phyloP scores from a whole-genome alignment of 2,797 vertebrate genomes.

The Phoeniculus purpureus region DNA sequence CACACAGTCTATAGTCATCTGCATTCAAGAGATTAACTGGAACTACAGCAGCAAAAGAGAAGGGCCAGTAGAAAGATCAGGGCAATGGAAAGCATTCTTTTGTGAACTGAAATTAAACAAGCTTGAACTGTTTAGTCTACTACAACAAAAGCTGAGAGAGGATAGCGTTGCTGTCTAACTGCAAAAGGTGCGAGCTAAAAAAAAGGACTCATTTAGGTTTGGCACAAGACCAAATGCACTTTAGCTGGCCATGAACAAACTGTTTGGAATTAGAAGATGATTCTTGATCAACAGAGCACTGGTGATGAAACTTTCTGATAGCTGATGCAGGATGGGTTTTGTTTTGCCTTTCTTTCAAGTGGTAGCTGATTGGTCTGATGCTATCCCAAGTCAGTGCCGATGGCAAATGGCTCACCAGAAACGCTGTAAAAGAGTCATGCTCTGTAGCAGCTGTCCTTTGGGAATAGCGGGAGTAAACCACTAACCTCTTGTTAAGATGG shows the following conservation, averaged over 20 bases:
- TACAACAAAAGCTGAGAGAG: slow-evolving; percentile 2
- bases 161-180: not conserved
- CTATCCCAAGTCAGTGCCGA: not conserved
- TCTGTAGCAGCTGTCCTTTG: not conserved
- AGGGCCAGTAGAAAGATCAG: not conserved
- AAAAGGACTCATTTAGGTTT: not conserved
- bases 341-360: not conserved
- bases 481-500: not conserved
- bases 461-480: not conserved
- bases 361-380: not conserved
- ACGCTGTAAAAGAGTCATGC: not conserved
- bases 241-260: not conserved
- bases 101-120: slow-evolving; percentile 6
- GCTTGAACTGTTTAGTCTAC: slow-evolving; percentile 15
- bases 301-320: not conserved
- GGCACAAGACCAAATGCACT: not conserved
- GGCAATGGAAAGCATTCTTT: not conserved
- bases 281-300: not conserved
- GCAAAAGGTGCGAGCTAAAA: not conserved
- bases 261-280: not conserved
- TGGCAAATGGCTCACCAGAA: not conserved
- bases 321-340: not conserved
- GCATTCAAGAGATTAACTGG: not conserved
- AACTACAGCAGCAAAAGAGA: not conserved
- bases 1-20: not conserved